Evolutionary conservation across 2,888 invertebrate genomes (phyloP).

Genomic region (Phlogophora meticulosa): DNA sequence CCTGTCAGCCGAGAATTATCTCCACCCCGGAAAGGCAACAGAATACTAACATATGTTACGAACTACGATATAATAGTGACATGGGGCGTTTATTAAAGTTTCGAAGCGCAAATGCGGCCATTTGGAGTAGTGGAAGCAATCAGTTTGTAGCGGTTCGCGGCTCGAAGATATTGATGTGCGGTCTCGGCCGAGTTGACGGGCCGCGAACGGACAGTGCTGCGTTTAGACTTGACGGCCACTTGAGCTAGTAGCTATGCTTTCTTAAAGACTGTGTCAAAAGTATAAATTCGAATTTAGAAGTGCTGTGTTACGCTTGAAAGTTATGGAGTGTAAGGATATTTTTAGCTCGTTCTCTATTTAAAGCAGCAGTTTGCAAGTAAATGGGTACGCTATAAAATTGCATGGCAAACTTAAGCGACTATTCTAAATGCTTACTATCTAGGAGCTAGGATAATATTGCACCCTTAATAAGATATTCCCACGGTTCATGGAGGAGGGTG

Average conservation of each 20-base stretch:
- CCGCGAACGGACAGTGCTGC: conserved; percentile 68
- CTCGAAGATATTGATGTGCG: conserved; percentile 84
- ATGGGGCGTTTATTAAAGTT: conserved; percentile 63
- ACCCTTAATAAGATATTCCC: conserved; percentile 26
- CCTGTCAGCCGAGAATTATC: conserved; percentile 39
- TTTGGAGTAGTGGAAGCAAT: conserved; percentile 78
- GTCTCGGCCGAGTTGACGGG: conserved; percentile 73
- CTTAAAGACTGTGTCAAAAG: conserved; percentile 4
- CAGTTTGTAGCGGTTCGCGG: conserved; percentile 83
- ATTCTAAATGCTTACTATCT: conserved; percentile 22
- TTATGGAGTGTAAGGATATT: conserved; percentile 1
- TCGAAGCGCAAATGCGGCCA: conserved; percentile 71
- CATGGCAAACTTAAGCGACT: background rate
- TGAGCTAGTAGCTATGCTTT: conserved; percentile 36
- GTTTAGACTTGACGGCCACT: conserved; percentile 62
- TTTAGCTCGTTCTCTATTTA: conserved; percentile 1
- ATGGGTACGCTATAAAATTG: conserved; percentile 20
- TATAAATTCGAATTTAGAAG: conserved; percentile 1
- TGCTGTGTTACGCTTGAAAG: background rate
- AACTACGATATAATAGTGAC: conserved; percentile 56
- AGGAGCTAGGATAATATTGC: conserved; percentile 16
- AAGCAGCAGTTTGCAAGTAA: conserved; percentile 35
- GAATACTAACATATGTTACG: conserved; percentile 53
- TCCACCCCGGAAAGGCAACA: conserved; percentile 44
- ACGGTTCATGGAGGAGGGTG: conserved; percentile 35